These are phyloP conservation scores for Amblyornis subalaris DNA, from an alignment of 2,113 vertebrate species.

Conservation along the genomic window DNA sequence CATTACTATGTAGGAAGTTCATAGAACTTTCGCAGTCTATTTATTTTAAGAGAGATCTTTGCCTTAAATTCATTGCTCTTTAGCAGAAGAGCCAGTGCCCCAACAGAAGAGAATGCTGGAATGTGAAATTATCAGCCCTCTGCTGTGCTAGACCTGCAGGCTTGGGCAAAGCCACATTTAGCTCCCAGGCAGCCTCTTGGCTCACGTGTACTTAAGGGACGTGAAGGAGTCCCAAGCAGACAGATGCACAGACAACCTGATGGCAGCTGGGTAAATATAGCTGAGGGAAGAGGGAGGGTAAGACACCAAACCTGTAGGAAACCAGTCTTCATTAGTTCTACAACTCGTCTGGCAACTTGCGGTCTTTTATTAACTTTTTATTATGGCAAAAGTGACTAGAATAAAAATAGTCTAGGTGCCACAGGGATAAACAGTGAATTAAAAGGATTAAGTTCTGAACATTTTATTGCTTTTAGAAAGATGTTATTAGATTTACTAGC, in stretches of 20 bases:
- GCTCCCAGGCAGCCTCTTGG: background rate
- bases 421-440: slow-evolving; percentile 59
- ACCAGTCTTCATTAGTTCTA: background rate
- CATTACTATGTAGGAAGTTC: background rate
- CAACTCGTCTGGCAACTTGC: background rate
- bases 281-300: background rate
- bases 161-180: background rate
- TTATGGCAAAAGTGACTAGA: background rate
- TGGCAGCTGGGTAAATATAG: background rate
- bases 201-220: background rate
- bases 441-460: slow-evolving; percentile 47
- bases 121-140: background rate
- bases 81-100: background rate
- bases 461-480: slow-evolving; percentile 48
- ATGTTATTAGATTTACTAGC: slow-evolving; percentile 53
- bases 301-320: background rate
- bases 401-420: slow-evolving; percentile 42
- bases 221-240: background rate
- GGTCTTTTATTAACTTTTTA: slow-evolving; percentile 26
- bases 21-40: background rate
- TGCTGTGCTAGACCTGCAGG: background rate
- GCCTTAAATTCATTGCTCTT: background rate
- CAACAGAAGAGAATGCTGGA: background rate
- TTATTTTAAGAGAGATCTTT: background rate
- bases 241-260: background rate